Evolutionary conservation across 1,140 invertebrate genomes (phyloP), one percentile per base, ranked within the genome.

Genomic region (Euura lappo): DNA sequence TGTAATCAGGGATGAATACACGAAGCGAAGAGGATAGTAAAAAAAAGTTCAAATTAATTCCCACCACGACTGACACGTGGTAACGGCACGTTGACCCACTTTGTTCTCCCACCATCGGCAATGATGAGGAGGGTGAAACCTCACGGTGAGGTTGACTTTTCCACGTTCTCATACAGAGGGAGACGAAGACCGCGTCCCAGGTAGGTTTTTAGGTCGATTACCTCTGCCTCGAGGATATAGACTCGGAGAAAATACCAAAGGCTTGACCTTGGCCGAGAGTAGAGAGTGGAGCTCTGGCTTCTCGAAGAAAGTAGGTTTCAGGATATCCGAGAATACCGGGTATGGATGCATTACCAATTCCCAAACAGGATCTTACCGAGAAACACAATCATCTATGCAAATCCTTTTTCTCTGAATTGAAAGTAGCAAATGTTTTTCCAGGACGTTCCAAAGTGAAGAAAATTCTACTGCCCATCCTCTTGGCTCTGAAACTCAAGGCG

Each of bases 401-500:
- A 4, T 44, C 66, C 6, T 60, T 69, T 71, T 68, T 65, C 47
- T 2, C 42, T 69, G 10, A 66, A 11, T 11, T 6, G 51, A 60
- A 28, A 71, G 43, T 6, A 28, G 45, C 68, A 65, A 73, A 4
- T 71, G 70, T 71, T 74, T 75, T 68, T 74, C 69, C 90, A 87
- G 88, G 88, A 6, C 88, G 91, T 69, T 90, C 89, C 42, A 92
- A 89, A 82, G 77, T 93, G 79, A 92, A 91, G 83, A 90, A 88
- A 78, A 85, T 93, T 72, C 77, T 93, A 6, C 72, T 93, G 10
- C 92, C 92, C 42, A 77, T 93, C 6, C 80, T 93, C 3, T 78
- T 93, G 71, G 86, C 89, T 42, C 79, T 93, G 74, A 91, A 92
- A 79, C 77, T 93, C 75, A 93, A 93, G 81, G 88, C 90, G 43